These are phyloP conservation scores for Todus mexicanus DNA, from an alignment of 2,797 vertebrate genomes.

Conservation along the genomic window DNA sequence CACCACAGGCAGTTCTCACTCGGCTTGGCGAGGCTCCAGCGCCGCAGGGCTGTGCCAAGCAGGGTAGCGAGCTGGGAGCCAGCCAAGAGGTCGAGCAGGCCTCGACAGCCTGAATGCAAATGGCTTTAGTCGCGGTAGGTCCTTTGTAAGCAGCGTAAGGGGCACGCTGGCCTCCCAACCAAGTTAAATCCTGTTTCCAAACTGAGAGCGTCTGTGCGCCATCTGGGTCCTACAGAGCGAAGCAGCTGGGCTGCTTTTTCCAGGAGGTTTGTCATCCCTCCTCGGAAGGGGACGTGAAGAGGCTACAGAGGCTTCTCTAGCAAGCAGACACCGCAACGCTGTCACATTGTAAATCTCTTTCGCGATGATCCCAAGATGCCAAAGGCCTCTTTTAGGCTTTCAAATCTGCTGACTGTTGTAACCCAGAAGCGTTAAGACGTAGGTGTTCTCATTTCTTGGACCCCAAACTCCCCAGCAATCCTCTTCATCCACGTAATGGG, in stretches of 20 bases:
- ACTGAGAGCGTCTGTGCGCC: slow-evolving; percentile 33
- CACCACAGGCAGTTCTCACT: not conserved
- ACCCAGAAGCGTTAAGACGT: not conserved
- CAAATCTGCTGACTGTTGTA: not conserved
- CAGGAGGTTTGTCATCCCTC: not conserved
- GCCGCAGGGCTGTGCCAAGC: not conserved
- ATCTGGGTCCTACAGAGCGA: slow-evolving; percentile 1
- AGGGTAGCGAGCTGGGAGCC: not conserved
- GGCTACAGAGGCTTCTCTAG: not conserved
- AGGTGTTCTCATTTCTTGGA: not conserved
- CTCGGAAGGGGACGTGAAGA: not conserved
- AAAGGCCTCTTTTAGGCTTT: not conserved
- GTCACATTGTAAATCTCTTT: not conserved
- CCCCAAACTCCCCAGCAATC: not conserved
- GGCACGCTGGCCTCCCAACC: not conserved
- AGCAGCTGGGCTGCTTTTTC: not conserved
- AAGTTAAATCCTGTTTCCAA: slow-evolving; percentile 7
- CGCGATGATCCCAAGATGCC: not conserved
- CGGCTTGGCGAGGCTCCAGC: not conserved
- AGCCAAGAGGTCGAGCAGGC: not conserved
- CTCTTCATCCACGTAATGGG: not conserved
- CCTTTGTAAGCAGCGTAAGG: not conserved
- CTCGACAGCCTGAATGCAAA: not conserved
- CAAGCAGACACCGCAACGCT: not conserved
- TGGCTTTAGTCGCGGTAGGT: not conserved